Percentiles rank a stretch among this genome's conserved stretches.
phyloP scores from a whole-genome alignment of 2,797 vertebrate genomes.

The Anableps anableps region DNA sequence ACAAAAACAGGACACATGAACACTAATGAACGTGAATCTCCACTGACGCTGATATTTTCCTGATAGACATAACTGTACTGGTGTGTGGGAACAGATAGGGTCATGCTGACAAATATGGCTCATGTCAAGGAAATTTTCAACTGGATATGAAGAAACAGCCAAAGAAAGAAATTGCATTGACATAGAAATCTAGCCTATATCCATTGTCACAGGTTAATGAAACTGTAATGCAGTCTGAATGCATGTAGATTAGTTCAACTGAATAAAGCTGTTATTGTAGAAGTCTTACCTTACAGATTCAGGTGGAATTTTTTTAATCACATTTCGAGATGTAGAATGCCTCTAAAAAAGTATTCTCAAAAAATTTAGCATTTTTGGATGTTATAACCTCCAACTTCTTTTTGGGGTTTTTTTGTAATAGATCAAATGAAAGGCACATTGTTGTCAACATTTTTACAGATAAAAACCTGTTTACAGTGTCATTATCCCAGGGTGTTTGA shows the following conservation, averaged over 20 bases:
- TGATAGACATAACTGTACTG: slow-evolving; percentile 33
- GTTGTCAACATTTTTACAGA: neutral
- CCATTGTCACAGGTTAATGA: neutral
- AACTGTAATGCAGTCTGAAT: neutral
- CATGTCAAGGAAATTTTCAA: neutral
- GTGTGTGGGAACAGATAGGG: slow-evolving; percentile 42
- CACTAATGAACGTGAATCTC: slow-evolving; percentile 8
- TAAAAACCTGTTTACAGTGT: neutral
- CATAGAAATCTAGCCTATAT: neutral
- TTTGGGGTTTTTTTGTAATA: neutral
- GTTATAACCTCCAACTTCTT: neutral
- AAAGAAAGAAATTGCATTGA: neutral
- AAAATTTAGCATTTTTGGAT: neutral
- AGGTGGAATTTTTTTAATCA: neutral
- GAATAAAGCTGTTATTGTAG: neutral
- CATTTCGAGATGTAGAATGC: neutral
- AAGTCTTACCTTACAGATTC: neutral
- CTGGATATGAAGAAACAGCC: neutral
- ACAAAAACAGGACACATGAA: slow-evolving; percentile 19
- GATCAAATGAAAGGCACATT: too few relatives aligned
- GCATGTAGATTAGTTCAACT: neutral
- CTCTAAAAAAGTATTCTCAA: neutral
- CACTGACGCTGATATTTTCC: slow-evolving; percentile 24
- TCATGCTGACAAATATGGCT: neutral
- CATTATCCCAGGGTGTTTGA: neutral